Conservation (phyloP, 2,888 invertebrate genomes). For the Boloria selene region DNA sequence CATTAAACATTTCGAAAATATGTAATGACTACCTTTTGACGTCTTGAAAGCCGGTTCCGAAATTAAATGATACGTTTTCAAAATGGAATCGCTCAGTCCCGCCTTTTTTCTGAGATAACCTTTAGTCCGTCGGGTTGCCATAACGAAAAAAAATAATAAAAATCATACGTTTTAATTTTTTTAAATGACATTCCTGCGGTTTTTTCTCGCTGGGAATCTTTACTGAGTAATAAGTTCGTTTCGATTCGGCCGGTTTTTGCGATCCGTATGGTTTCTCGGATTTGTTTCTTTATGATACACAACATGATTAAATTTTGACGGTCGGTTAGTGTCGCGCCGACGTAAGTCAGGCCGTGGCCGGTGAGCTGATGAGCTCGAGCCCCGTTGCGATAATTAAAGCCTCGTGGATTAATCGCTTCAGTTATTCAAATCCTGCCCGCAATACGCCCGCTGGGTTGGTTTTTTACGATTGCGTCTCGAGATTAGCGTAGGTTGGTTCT, state of each 20-base stretch:
- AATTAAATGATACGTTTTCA: slow-evolving; percentile 83
- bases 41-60: slow-evolving; percentile 81
- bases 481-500: slow-evolving; percentile 71
- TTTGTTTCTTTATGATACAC: slow-evolving; percentile 57
- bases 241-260: slow-evolving; percentile 68
- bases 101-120: slow-evolving; percentile 82
- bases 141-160: slow-evolving; percentile 71
- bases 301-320: slow-evolving; percentile 58
- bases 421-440: slow-evolving; percentile 71
- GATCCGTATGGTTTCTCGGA: slow-evolving; percentile 58
- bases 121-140: slow-evolving; percentile 78
- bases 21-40: slow-evolving; percentile 82
- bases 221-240: slow-evolving; percentile 69
- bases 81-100: slow-evolving; percentile 81
- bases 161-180: slow-evolving; percentile 78
- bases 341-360: slow-evolving; percentile 15
- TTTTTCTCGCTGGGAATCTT: slow-evolving; percentile 77
- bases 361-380: slow-evolving; percentile 62
- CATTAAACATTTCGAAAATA: slow-evolving; percentile 63
- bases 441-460: slow-evolving; percentile 60
- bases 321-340: slow-evolving; percentile 44
- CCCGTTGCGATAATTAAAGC: slow-evolving; percentile 71
- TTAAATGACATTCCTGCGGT: slow-evolving; percentile 81
- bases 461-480: slow-evolving; percentile 73
- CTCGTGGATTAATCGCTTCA: slow-evolving; percentile 69